Evolutionary conservation across 2,797 vertebrate species (phyloP).

Genomic region (Sciurus carolinensis): DNA sequence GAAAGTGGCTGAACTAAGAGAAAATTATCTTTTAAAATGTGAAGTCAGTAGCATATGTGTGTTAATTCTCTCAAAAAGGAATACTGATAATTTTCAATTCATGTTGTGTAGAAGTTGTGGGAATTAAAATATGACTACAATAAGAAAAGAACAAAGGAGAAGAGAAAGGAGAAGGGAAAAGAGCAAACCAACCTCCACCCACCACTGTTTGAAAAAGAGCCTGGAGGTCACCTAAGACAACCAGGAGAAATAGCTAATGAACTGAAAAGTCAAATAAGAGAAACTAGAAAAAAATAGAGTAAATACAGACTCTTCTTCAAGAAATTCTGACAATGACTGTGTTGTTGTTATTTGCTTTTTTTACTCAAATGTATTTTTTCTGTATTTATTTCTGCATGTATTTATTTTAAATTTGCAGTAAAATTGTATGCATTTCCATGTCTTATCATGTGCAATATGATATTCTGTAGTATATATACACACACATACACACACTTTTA

Average conservation of each 20-base stretch:
- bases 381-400: not conserved
- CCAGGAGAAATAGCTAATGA: not conserved
- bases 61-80: not conserved
- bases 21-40: not conserved
- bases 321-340: not conserved
- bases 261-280: no score
- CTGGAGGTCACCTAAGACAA: no score
- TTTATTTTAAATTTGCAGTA: not conserved
- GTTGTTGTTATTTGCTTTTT: not conserved
- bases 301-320: not conserved
- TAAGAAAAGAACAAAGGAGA: not conserved
- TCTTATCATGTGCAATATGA: not conserved
- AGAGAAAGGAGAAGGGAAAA: not conserved
- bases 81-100: not conserved
- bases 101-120: not conserved
- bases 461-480: not conserved
- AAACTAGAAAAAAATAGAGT: not conserved
- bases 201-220: not conserved
- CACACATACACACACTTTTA: no score
- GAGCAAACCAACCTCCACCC: accelerated
- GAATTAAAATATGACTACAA: not conserved
- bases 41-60: not conserved
- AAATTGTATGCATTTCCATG: no score
- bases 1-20: not conserved
- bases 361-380: no score